Conservation (phyloP, 2,888 invertebrate genomes). For the Noctua janthe region DNA sequence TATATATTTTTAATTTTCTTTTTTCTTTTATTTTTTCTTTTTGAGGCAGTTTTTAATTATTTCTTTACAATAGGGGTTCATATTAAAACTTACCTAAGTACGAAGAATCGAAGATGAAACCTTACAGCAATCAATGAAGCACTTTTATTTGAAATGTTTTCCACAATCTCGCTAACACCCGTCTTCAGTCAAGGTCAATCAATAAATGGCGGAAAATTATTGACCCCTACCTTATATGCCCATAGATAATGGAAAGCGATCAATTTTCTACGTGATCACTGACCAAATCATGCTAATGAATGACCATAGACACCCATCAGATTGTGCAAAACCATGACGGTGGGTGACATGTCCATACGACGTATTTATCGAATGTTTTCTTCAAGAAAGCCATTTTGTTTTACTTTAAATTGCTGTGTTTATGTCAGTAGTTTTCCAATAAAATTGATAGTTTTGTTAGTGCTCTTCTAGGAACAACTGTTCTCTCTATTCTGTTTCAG, state of each 20-base stretch:
- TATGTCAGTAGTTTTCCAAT: conserved; percentile 48
- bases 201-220: conserved; percentile 73
- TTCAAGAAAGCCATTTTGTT: conserved; percentile 41
- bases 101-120: neutral
- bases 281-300: conserved; percentile 86
- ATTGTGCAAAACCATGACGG: conserved; percentile 77
- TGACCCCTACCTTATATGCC: conserved; percentile 82
- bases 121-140: neutral
- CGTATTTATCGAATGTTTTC: conserved; percentile 48
- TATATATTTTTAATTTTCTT: too few relatives aligned
- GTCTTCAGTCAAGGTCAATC: conserved; percentile 76
- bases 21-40: too few relatives aligned
- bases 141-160: conserved; percentile 31
- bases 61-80: neutral
- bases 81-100: conserved; percentile 17
- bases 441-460: conserved; percentile 26
- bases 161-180: conserved; percentile 55
- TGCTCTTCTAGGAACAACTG: conserved; percentile 20
- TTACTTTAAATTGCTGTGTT: conserved; percentile 43
- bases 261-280: conserved; percentile 82
- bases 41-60: neutral
- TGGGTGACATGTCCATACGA: conserved; percentile 46
- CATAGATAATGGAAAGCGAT: conserved; percentile 78
- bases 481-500: conserved; percentile 2
- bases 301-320: conserved; percentile 68